Conservation (phyloP, 1,140 invertebrate genomes). For the Lepidostoma basale region DNA sequence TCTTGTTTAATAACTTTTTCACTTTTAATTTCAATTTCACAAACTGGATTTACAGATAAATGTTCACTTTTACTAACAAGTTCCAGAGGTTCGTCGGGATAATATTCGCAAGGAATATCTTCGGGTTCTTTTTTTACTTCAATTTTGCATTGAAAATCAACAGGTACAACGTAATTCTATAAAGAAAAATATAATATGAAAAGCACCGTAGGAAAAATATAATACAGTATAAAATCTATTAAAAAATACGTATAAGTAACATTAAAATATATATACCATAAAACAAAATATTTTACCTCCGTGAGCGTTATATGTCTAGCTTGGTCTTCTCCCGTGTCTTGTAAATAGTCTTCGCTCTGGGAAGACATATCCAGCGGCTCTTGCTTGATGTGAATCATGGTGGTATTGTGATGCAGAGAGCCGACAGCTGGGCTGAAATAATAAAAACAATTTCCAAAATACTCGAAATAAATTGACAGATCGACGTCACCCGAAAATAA, state of each 20-base stretch:
- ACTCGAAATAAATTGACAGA: background rate
- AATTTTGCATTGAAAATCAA: background rate
- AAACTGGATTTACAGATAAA: background rate
- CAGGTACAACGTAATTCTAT: background rate
- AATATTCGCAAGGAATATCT: background rate
- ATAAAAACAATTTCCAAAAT: background rate
- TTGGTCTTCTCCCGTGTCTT: background rate
- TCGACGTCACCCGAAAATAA: background rate
- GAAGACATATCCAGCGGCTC: background rate
- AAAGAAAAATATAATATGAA: background rate
- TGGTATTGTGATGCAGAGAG: background rate
- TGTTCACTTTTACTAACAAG: background rate
- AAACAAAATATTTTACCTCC: background rate
- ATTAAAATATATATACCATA: background rate
- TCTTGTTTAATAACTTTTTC: background rate
- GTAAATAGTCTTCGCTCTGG: background rate
- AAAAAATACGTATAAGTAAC: too few relatives aligned
- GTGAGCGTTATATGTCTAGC: background rate
- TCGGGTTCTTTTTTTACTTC: background rate
- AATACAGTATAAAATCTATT: too few relatives aligned
- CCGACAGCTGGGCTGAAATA: background rate
- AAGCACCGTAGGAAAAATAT: too few relatives aligned
- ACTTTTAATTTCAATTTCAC: background rate
- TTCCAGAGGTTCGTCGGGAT: background rate
- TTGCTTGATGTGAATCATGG: conserved; percentile 2